phyloP scores from a whole-genome alignment of 1,140 invertebrate genomes.

The Aphelenchoides avenae region DNA sequence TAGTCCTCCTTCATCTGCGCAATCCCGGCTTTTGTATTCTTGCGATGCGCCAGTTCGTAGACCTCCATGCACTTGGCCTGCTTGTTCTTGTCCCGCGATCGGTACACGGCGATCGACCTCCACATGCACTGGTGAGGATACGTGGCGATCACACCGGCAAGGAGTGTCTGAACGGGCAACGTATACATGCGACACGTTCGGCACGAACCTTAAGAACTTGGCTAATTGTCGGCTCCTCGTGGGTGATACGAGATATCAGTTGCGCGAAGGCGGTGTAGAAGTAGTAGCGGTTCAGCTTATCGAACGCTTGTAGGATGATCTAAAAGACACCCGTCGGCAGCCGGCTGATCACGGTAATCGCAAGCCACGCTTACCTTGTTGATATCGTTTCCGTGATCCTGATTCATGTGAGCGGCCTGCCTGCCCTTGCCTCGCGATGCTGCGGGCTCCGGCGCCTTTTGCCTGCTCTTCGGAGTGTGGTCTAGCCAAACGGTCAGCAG shows the following conservation, averaged over 20 bases:
- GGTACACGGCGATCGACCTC: conserved; percentile 18
- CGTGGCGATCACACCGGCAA: conserved; percentile 11
- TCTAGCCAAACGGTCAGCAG: too few relatives aligned
- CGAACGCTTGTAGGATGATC: conserved; percentile 6
- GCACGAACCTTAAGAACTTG: neutral
- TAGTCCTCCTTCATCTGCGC: conserved; percentile 24
- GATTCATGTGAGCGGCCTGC: too few relatives aligned
- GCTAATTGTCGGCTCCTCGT: neutral
- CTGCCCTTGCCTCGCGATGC: too few relatives aligned
- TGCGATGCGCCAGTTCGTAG: conserved; percentile 26
- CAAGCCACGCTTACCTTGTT: too few relatives aligned
- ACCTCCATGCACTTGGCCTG: conserved; percentile 36
- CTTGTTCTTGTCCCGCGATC: neutral
- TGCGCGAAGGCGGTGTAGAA: conserved; percentile 22
- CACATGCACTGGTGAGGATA: conserved; percentile 25
- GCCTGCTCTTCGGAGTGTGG: too few relatives aligned
- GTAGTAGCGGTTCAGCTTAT: conserved; percentile 9
- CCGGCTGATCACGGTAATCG: too few relatives aligned
- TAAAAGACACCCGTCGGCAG: too few relatives aligned
- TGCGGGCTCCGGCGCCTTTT: too few relatives aligned
- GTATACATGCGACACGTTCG: neutral
- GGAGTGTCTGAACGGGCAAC: neutral
- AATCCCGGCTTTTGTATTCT: conserved; percentile 11
- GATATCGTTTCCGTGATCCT: too few relatives aligned
- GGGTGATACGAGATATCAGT: conserved; percentile 20